Conservation (phyloP, 2,113 vertebrate species). For the Delphinapterus leucas region DNA sequence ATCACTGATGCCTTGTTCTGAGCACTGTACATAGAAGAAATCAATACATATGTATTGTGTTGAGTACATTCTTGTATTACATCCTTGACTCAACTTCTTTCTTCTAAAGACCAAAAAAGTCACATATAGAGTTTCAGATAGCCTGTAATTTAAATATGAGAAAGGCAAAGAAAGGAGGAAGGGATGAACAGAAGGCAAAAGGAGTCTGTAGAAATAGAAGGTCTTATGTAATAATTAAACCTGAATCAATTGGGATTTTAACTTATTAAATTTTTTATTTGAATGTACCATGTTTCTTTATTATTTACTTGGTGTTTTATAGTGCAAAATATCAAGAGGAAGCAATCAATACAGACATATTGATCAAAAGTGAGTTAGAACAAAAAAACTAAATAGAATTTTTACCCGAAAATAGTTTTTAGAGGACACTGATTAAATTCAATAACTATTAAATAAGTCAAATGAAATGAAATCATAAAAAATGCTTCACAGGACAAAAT, state of each 20-base stretch:
- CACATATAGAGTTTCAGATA: neutral
- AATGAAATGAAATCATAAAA: constrained; percentile 9
- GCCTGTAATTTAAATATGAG: neutral
- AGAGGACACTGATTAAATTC: constrained; percentile 22
- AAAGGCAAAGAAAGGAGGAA: neutral
- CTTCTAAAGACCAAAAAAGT: neutral
- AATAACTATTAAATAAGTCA: constrained; percentile 26
- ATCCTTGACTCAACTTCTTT: neutral
- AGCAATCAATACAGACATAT: neutral
- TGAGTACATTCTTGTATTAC: neutral
- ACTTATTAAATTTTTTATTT: constrained; percentile 21
- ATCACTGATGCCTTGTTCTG: neutral
- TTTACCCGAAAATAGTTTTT: neutral
- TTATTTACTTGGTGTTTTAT: constrained; percentile 39
- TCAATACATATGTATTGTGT: neutral
- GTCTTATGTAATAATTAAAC: neutral
- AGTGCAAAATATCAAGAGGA: constrained; percentile 11
- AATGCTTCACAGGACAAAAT: neutral
- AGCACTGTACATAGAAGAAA: neutral
- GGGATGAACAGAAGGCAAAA: neutral
- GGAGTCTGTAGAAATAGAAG: neutral
- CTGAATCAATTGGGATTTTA: neutral
- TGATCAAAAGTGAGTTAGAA: constrained; percentile 26
- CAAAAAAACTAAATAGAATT: constrained; percentile 19
- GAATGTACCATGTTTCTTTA: constrained; percentile 17